Evolutionary conservation across 2,113 vertebrate genomes (phyloP).

Genomic region (Lipophrys pholis): DNA sequence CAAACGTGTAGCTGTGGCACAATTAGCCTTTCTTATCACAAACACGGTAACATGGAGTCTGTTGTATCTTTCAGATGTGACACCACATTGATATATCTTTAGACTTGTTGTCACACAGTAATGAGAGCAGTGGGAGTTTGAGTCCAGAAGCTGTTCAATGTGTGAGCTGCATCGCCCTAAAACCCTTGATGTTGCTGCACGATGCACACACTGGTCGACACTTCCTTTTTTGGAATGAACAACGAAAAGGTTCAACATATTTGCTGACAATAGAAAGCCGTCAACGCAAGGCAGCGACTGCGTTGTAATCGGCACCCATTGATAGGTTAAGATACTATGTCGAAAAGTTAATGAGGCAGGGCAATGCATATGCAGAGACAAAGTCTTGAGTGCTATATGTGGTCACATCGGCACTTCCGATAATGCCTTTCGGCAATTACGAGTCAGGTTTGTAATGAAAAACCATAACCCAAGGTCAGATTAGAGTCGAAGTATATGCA

Average conservation of each 20-base stretch:
- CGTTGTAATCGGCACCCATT: neutral
- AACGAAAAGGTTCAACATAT: neutral
- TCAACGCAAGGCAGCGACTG: neutral
- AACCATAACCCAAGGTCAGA: neutral
- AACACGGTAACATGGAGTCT: neutral
- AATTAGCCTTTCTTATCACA: neutral
- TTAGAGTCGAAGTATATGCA: slow-evolving; percentile 20
- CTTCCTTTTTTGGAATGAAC: neutral
- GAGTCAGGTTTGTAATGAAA: slow-evolving; percentile 2
- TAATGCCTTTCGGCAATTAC: too few relatives aligned
- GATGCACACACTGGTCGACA: neutral
- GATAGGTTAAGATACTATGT: neutral
- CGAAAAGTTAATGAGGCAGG: slow-evolving; percentile 1
- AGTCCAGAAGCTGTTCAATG: neutral
- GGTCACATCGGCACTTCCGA: too few relatives aligned
- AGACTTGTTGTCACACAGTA: neutral
- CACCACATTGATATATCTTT: neutral
- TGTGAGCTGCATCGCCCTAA: neutral
- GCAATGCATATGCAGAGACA: neutral
- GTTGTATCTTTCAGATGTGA: neutral
- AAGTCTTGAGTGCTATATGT: neutral
- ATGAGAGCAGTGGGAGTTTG: neutral
- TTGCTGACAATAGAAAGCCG: neutral
- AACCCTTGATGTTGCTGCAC: neutral
- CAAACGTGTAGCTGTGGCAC: neutral